Evolutionary conservation across 2,888 invertebrate species (phyloP).

Genomic region (Balanococcus diminutus): DNA sequence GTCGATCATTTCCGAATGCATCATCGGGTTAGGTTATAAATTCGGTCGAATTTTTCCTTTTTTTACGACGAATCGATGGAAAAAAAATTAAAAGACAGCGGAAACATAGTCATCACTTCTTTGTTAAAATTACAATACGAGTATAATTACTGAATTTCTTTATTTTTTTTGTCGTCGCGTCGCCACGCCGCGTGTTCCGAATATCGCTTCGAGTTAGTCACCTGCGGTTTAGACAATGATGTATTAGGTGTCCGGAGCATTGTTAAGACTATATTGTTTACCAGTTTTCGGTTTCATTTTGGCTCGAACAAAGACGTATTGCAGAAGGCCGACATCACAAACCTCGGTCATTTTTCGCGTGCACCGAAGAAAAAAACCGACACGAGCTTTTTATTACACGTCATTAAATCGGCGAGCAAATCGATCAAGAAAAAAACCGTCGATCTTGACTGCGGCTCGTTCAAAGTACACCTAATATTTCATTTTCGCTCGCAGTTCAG

Average conservation of each 20-base stretch:
- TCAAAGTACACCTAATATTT: conserved; percentile 2
- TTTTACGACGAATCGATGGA: neutral
- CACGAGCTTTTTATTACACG: neutral
- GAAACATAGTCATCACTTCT: conserved; percentile 30
- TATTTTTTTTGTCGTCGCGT: neutral
- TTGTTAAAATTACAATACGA: conserved; percentile 34
- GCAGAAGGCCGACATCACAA: neutral
- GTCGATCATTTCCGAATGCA: neutral
- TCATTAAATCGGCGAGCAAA: neutral
- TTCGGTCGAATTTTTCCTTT: neutral
- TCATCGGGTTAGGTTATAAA: neutral
- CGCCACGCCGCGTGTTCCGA: neutral
- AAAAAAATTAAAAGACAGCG: neutral
- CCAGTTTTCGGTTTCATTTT: conserved; percentile 12
- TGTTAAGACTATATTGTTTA: conserved; percentile 24
- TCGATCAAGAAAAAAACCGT: neutral
- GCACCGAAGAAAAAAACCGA: neutral
- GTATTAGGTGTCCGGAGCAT: conserved; percentile 9
- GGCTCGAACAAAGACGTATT: conserved; percentile 17
- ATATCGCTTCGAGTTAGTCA: conserved; percentile 43
- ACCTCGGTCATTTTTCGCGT: too few relatives aligned
- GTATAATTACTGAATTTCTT: conserved; percentile 1
- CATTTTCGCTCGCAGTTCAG: neutral
- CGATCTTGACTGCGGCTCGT: neutral
- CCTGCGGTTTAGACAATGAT: conserved; percentile 33